Conservation (phyloP, 2,888 invertebrate species). For the Drosophila anceps region DNA sequence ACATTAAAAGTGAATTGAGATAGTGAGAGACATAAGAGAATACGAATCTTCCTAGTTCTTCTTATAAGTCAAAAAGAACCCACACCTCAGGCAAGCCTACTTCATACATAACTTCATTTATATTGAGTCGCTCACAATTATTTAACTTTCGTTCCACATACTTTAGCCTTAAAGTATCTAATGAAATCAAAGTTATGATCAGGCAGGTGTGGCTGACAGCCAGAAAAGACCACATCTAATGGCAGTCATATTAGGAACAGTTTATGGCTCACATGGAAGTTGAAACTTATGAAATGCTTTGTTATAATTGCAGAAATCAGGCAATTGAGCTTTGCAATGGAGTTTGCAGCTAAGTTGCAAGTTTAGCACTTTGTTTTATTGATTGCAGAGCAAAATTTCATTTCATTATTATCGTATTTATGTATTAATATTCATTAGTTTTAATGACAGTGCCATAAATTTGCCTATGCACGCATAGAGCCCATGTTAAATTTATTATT, state of each 20-base stretch:
- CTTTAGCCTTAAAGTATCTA: background rate
- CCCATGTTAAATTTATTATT: background rate
- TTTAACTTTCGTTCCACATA: background rate
- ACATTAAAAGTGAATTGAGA: no score
- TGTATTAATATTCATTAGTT: slow-evolving; percentile 3
- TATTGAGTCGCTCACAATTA: background rate
- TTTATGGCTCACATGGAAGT: background rate
- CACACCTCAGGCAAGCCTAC: background rate
- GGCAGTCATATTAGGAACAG: background rate
- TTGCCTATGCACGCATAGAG: background rate
- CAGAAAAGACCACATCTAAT: background rate
- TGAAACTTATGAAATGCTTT: background rate
- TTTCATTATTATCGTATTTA: slow-evolving; percentile 1
- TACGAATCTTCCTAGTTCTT: no score
- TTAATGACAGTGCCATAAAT: slow-evolving; percentile 5
- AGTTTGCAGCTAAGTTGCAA: slow-evolving; percentile 1
- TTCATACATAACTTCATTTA: background rate
- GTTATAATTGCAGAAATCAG: background rate
- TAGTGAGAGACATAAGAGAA: no score
- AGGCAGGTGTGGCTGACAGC: background rate
- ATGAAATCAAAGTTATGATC: background rate
- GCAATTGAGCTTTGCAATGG: background rate
- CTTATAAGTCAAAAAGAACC: background rate
- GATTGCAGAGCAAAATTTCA: background rate
- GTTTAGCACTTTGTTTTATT: background rate